Percentiles rank a stretch among this genome's conserved stretches.
phyloP scores from a whole-genome alignment of 2,888 invertebrate species.

The Agrotis ipsilon region DNA sequence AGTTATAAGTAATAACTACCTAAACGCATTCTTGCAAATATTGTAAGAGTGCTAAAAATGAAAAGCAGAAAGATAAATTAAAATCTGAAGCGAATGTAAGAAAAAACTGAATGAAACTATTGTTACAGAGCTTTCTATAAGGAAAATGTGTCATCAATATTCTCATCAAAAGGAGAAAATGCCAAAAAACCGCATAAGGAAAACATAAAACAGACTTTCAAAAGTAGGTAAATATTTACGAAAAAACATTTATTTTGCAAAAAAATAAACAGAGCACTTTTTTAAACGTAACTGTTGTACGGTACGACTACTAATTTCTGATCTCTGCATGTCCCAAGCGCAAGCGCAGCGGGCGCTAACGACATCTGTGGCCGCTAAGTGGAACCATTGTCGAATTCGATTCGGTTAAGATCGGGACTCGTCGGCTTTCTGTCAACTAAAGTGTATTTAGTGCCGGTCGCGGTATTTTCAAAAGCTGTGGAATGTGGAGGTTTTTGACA shows the following conservation, averaged over 20 bases:
- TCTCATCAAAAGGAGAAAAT: not conserved
- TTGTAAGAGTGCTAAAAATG: too few species aligned
- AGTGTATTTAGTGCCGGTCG: slow-evolving; percentile 85
- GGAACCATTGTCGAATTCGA: slow-evolving; percentile 88
- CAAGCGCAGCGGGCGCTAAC: slow-evolving; percentile 87
- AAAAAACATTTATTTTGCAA: slow-evolving; percentile 21
- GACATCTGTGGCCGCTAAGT: slow-evolving; percentile 89
- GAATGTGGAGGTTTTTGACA: slow-evolving; percentile 84
- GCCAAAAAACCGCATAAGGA: not conserved
- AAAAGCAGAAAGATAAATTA: too few species aligned
- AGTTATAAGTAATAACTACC: too few species aligned
- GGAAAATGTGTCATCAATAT: not conserved
- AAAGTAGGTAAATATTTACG: not conserved
- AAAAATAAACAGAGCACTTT: slow-evolving; percentile 35
- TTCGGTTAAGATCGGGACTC: slow-evolving; percentile 78
- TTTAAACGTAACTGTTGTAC: slow-evolving; percentile 56
- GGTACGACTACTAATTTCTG: slow-evolving; percentile 76
- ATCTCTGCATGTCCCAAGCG: slow-evolving; percentile 77
- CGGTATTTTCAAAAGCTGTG: slow-evolving; percentile 81
- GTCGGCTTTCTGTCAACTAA: slow-evolving; percentile 85
- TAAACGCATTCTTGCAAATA: too few species aligned
- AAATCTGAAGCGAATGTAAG: too few species aligned
- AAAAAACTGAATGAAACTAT: not conserved
- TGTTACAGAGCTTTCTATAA: not conserved
- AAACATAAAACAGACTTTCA: not conserved